These are phyloP conservation scores for Zaprionus davidi DNA, from an alignment of 1,140 invertebrate genomes.

Conservation along the genomic window DNA sequence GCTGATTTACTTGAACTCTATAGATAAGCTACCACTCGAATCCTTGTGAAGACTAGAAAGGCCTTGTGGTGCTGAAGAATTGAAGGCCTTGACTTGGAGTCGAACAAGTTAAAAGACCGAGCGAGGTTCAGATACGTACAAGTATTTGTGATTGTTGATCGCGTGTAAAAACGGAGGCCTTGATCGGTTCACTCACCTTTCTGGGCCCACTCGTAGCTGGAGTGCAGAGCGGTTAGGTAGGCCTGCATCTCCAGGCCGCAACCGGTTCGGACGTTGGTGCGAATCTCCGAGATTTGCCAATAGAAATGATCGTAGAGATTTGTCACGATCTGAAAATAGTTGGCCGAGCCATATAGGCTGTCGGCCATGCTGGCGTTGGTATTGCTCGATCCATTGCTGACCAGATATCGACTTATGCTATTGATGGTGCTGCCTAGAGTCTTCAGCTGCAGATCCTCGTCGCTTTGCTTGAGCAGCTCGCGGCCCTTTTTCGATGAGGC, in stretches of 20 bases:
- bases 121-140: not conserved
- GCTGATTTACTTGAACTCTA: not conserved
- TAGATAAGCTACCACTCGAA: not conserved
- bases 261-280: conserved; percentile 66
- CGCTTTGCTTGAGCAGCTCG: conserved; percentile 66
- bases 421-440: conserved; percentile 68
- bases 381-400: conserved; percentile 33
- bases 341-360: conserved; percentile 65
- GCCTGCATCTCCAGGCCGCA: conserved; percentile 79
- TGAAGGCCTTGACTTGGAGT: not conserved
- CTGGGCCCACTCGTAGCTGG: conserved; percentile 78
- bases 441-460: conserved; percentile 72
- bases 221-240: conserved; percentile 75
- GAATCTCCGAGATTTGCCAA: conserved; percentile 78
- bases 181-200: conserved; percentile 58
- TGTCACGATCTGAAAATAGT: conserved; percentile 79
- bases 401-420: conserved; percentile 69
- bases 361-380: conserved; percentile 58
- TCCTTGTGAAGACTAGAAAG: not conserved
- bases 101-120: not conserved
- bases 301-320: conserved; percentile 83
- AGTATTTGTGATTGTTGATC: not conserved
- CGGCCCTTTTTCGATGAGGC: conserved; percentile 60
- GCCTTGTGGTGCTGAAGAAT: not conserved
- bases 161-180: not conserved